A percentile compares a stretch with the other conserved stretches of the same genome.
phyloP scores from a whole-genome alignment of 2,113 vertebrate species.

The Petrocephalus microphthalmus region DNA sequence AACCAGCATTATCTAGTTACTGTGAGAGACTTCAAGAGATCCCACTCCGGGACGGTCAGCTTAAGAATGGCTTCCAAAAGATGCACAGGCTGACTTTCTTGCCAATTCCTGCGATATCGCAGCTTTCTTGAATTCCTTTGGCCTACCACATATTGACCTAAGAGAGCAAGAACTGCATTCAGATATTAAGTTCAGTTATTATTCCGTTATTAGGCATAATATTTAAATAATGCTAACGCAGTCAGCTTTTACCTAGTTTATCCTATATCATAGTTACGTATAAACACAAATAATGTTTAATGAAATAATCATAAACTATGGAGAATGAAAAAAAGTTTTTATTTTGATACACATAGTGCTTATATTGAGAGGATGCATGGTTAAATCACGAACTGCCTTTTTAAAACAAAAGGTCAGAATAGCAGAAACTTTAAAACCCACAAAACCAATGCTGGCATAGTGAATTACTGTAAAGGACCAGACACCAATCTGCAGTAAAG shows the following conservation, averaged over 20 bases:
- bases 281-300: constrained; percentile 33
- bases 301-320: constrained; percentile 15
- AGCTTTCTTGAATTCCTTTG: not conserved
- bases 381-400: constrained; percentile 50
- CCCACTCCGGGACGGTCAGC: not conserved
- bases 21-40: not conserved
- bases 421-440: constrained; percentile 38
- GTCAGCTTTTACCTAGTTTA: not conserved
- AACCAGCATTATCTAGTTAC: not conserved
- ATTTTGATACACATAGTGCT: constrained; percentile 54
- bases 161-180: not conserved
- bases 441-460: constrained; percentile 58
- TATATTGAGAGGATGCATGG: constrained; percentile 45
- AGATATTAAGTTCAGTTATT: not conserved
- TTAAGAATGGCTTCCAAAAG: not conserved
- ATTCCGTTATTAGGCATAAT: not conserved
- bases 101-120: not conserved
- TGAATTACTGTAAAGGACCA: constrained; percentile 35
- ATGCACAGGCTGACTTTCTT: not conserved
- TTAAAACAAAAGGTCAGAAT: constrained; percentile 69
- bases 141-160: not conserved
- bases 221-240: not conserved
- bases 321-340: constrained; percentile 52
- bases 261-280: constrained; percentile 48
- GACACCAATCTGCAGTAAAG: constrained; percentile 43